phyloP scores from a whole-genome alignment of 2,797 vertebrate species.

The Sciurus carolinensis region DNA sequence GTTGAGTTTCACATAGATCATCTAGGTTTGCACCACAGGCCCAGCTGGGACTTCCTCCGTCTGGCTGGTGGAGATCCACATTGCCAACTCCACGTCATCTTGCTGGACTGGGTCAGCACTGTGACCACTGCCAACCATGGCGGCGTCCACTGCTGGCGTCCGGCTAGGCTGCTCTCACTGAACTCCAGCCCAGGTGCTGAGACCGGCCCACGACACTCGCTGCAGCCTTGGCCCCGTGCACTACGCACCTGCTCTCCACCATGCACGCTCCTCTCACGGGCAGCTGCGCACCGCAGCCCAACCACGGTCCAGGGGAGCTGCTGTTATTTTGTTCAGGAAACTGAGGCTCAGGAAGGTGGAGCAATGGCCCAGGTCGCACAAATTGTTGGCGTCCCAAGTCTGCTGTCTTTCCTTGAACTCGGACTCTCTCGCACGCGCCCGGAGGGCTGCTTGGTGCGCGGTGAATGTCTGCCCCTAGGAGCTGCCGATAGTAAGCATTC shows the following conservation, averaged over 20 bases:
- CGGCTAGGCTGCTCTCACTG: not conserved
- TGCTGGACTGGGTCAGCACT: not conserved
- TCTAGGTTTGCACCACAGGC: fast-evolving
- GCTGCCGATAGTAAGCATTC: not conserved
- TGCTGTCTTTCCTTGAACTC: not conserved
- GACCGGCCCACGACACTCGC: too few relatives aligned
- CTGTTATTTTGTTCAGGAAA: not conserved
- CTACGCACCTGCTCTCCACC: fast-evolving
- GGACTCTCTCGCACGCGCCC: not conserved
- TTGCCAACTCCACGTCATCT: fast-evolving
- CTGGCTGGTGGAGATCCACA: fast-evolving
- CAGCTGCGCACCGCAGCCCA: not conserved
- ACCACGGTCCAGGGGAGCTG: fast-evolving
- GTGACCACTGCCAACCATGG: not conserved
- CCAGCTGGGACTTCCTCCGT: not conserved
- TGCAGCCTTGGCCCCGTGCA: too few relatives aligned
- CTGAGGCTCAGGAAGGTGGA: not conserved
- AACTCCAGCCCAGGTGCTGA: not conserved
- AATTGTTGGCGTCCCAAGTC: too few relatives aligned
- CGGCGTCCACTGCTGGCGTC: not conserved
- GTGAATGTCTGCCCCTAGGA: too few relatives aligned
- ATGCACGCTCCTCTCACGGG: fast-evolving
- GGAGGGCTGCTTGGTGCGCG: not conserved
- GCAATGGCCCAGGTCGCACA: too few relatives aligned
- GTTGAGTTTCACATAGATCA: too few relatives aligned